Evolutionary conservation across 1,140 invertebrate genomes (phyloP).

Genomic region (Polypedilum pembai): DNA sequence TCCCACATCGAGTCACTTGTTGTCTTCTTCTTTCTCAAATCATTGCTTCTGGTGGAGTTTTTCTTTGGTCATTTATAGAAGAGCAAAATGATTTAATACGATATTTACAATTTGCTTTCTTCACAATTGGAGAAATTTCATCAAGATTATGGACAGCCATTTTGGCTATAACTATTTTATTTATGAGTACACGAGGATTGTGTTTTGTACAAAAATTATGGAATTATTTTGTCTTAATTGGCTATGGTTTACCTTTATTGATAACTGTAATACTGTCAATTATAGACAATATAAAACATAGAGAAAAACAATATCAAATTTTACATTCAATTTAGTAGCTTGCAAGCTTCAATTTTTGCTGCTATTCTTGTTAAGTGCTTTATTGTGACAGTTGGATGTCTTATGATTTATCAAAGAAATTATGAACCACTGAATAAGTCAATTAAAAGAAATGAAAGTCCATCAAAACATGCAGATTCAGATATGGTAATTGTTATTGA

Average conservation of each 20-base stretch:
- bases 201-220: slow-evolving; percentile 69
- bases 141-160: slow-evolving; percentile 76
- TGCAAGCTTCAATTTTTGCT: slow-evolving; percentile 60
- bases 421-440: slow-evolving; percentile 37
- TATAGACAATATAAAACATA: slow-evolving; percentile 44
- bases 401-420: slow-evolving; percentile 68
- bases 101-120: slow-evolving; percentile 64
- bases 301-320: slow-evolving; percentile 61
- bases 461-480: not conserved
- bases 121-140: slow-evolving; percentile 65
- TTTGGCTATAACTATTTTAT: slow-evolving; percentile 72
- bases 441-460: not conserved
- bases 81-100: slow-evolving; percentile 47
- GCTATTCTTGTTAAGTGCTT: slow-evolving; percentile 59
- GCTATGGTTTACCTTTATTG: slow-evolving; percentile 59
- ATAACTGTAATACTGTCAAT: slow-evolving; percentile 51
- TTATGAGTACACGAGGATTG: slow-evolving; percentile 71
- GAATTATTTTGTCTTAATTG: slow-evolving; percentile 50
- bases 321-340: slow-evolving; percentile 63
- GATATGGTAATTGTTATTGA: not conserved
- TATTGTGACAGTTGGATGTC: slow-evolving; percentile 62
- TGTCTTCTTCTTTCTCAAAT: slow-evolving; percentile 71
- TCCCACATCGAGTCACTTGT: slow-evolving; percentile 78
- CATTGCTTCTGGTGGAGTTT: slow-evolving; percentile 56
- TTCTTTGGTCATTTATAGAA: slow-evolving; percentile 55